Conservation (phyloP, 2,113 vertebrate genomes). For the Epinephelus lanceolatus region DNA sequence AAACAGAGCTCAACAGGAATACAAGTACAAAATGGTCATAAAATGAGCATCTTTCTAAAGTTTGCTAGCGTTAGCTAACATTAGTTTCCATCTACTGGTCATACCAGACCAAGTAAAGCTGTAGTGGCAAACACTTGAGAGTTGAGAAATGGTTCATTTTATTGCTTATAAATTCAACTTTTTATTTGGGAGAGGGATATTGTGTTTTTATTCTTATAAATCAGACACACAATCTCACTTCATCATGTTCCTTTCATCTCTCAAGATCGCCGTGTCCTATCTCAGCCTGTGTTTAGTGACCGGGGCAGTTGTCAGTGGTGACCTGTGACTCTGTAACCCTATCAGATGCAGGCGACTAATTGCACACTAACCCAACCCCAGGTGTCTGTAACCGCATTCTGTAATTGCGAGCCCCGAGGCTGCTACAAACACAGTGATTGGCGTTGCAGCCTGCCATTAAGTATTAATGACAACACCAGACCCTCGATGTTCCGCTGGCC, state of each 20-base stretch:
- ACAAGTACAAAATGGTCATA: background rate
- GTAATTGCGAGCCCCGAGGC: slow-evolving; percentile 76
- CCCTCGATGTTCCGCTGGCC: slow-evolving; percentile 61
- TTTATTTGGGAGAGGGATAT: background rate
- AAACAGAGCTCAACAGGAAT: background rate
- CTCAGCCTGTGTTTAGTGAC: slow-evolving; percentile 51
- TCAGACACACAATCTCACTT: background rate
- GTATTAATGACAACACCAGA: slow-evolving; percentile 80
- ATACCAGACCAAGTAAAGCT: background rate
- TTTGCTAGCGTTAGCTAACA: background rate
- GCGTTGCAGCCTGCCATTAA: slow-evolving; percentile 71
- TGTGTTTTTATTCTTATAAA: background rate
- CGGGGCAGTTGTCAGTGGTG: slow-evolving; percentile 56
- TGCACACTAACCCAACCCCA: slow-evolving; percentile 69
- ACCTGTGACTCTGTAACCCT: slow-evolving; percentile 75
- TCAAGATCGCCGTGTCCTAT: slow-evolving; percentile 22
- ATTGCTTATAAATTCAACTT: background rate
- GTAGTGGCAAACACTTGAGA: background rate
- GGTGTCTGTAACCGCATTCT: slow-evolving; percentile 70
- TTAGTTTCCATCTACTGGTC: background rate
- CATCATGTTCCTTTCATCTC: background rate
- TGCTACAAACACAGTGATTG: slow-evolving; percentile 64
- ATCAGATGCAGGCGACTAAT: slow-evolving; percentile 71
- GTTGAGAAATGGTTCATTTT: background rate
- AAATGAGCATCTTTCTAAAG: background rate